Base-by-base conservation (phyloP, 1,140 invertebrate species). In the Anagrus nilaparvatae region DNA sequence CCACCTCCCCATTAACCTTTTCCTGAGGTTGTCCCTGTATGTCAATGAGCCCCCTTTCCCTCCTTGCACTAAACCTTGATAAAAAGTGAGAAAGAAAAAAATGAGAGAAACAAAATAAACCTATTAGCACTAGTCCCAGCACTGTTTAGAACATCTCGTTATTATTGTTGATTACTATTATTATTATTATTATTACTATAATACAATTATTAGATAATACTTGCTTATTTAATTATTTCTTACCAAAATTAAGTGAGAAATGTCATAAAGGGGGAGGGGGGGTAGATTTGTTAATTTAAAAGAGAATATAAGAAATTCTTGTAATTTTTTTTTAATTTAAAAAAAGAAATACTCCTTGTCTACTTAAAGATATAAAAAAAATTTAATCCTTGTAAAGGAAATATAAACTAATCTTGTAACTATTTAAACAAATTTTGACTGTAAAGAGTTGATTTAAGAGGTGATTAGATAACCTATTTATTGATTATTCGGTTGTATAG, bases 1-100 rank as follows among this genome's bases (percentile, higher is more conserved):
- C 70, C 71, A 43, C 70, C 70, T 24, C 69, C 70, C 20, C 70
- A 71, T 60, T 72, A 72, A 71, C 65, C 27, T 20, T 12, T 8
- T 19, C 19, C 19, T 19, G 3, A 4, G 33, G 3, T 13, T 10
- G 2, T 40, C 34, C 44, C 51, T 43, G 18, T 52, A 50, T 50
- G 50, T 44, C 51, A 52, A 53, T 50, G 44, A 50, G 47, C 48
- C 47, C 38, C 46, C 45, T 55, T 51, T 49, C 52, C 51, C 55
- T 52, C 53, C 53, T 51, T 25, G 30, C 29, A 39, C 6, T 24
- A 29, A 24, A 40, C 16, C n/a, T 9, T 10, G 24, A 10, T n/a
- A 18, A 7, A 38, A 10, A 32, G 35, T 30, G 30, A 34, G 1
- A 32, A 29, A 40, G 35, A 42, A 25, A 29, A 33, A 44, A 20